These are phyloP conservation scores for Aphelinus certus DNA, from an alignment of 1,140 invertebrate genomes.

Conservation along the genomic window DNA sequence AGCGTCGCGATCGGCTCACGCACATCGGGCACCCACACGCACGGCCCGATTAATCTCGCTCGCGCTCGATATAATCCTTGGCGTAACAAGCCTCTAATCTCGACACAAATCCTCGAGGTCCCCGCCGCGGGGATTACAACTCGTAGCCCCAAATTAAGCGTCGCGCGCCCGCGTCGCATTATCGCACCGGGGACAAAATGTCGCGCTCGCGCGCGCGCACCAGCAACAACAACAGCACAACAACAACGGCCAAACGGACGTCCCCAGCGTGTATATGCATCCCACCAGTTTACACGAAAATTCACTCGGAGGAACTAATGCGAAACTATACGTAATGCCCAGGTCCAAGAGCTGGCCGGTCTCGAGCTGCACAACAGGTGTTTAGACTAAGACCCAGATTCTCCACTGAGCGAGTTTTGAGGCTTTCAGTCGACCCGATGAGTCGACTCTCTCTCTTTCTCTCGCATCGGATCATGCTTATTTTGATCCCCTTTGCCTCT, in stretches of 20 bases:
- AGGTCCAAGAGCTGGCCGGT: neutral
- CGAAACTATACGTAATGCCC: constrained; percentile 53
- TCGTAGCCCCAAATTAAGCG: constrained; percentile 62
- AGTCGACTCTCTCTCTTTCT: no score
- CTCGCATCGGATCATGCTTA: no score
- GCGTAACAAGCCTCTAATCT: constrained; percentile 63
- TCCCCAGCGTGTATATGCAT: neutral
- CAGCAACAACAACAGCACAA: no score
- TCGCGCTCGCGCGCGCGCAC: neutral
- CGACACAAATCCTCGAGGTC: constrained; percentile 57
- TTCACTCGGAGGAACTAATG: constrained; percentile 60
- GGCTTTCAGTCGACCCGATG: no score
- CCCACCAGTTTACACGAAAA: constrained; percentile 59
- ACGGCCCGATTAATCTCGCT: constrained; percentile 58
- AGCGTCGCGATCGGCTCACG: neutral
- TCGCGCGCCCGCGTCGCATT: constrained; percentile 41
- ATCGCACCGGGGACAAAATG: constrained; percentile 4
- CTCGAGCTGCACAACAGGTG: constrained; percentile 18
- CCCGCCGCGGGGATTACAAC: constrained; percentile 62
- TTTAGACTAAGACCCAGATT: neutral
- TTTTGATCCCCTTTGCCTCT: no score
- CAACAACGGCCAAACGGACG: no score
- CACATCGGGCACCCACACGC: neutral
- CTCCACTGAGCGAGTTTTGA: no score
- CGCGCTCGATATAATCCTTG: constrained; percentile 65